Base-by-base conservation (phyloP, 2,888 invertebrate species). In the Drosophila prolongata region DNA sequence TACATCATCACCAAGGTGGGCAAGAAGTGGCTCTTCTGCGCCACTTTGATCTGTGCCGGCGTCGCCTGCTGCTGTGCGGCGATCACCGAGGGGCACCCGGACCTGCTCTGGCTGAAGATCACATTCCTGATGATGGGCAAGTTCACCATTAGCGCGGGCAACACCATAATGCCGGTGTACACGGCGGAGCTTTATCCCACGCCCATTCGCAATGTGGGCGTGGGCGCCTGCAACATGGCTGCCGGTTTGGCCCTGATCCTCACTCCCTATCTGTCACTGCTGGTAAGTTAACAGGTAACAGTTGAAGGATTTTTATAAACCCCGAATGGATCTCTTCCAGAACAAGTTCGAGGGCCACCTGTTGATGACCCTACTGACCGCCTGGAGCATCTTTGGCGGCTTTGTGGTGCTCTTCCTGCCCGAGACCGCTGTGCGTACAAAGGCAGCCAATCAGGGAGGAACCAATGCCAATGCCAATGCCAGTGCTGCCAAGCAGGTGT, bases 61-160 rank as follows among this genome's bases (percentile, higher is more conserved):
- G 80, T 95, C 6, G 95, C 96, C 13, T 96, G 96, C 88, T 92
- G 95, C n/a, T 94, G 94, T 52, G 94, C 94, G 77, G 93, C 94
- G 65, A 80, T 94, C 40, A 93, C 94, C 16, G 93, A 94, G 59
- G 91, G 91, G 47, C 92, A 94, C 65, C 92, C 93, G 3, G 93
- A 93, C 77, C 91, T 94, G 27, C 94, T 95, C 50, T 96, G 95
- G 95, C 89, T 95, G 50, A 94, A 95, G 91, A 95, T 96, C 44
- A 93, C 94, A n/a, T 94, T 96, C 78, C 94, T 96, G 47, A 96
- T 96, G 95, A 93, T 95, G 69, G 96, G 96, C 87, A 96, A 96
- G 92, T 96, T 96, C 84, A 95, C 95, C 30, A 95, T 96, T 57
- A 95, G 96, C 43, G 94, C 95, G 1, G 95, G 96, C 19, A 97